A percentile compares a stretch with the other conserved stretches of the same genome.
Conservation (phyloP, 2,113 vertebrate genomes). For the Ramphastos sulfuratus region DNA sequence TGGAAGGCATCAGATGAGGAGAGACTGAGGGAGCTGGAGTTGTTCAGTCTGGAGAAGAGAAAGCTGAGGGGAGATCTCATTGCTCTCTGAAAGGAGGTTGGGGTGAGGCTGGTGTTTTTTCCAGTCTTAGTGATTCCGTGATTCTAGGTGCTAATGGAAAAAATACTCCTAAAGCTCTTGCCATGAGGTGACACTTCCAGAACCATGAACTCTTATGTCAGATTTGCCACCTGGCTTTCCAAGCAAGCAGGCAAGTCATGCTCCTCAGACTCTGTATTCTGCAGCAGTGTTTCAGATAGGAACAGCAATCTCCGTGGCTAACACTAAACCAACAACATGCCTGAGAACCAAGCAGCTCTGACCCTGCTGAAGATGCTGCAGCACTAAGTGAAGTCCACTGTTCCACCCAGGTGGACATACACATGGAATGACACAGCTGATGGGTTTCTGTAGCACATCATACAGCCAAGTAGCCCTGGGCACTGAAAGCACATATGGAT, state of each 20-base stretch:
- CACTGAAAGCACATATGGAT: background rate
- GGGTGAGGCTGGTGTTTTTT: no score
- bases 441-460: constrained; percentile 17
- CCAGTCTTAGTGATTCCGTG: no score
- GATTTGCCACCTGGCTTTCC: background rate
- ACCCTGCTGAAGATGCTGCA: background rate
- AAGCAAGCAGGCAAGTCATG: background rate
- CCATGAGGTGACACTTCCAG: background rate
- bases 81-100: no score
- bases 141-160: background rate
- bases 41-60: no score
- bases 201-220: background rate
- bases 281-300: background rate
- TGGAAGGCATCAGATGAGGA: no score
- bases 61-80: no score
- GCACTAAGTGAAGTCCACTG: background rate
- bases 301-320: background rate
- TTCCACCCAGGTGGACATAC: background rate
- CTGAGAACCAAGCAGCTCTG: background rate
- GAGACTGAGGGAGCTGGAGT: no score
- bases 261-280: background rate
- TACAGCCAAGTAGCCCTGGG: background rate
- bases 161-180: background rate
- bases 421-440: background rate
- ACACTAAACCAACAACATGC: background rate